Conservation (phyloP, 1,140 invertebrate genomes). For the Cylas formicarius region DNA sequence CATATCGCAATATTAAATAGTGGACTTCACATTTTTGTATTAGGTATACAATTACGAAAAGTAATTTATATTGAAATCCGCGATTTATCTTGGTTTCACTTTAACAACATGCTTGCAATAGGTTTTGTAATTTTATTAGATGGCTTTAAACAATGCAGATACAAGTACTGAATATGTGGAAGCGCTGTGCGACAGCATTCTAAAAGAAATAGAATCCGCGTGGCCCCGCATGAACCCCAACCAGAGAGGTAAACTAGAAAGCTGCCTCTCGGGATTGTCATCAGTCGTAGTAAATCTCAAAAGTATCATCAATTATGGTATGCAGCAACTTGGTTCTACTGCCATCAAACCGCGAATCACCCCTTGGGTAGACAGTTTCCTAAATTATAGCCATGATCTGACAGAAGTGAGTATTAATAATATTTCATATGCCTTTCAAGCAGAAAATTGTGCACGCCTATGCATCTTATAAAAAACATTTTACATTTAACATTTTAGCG, state of each 20-base stretch:
- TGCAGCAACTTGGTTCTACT: conserved; percentile 73
- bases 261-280: conserved; percentile 69
- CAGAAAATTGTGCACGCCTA: too few relatives aligned
- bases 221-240: conserved; percentile 55
- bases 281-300: conserved; percentile 67
- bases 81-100: too few relatives aligned
- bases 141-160: conserved; percentile 91
- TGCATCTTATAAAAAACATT: too few relatives aligned
- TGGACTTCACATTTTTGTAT: not conserved
- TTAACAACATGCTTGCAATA: too few relatives aligned
- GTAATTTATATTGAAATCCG: not conserved
- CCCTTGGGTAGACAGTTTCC: conserved; percentile 79
- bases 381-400: conserved; percentile 69
- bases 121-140: conserved; percentile 51
- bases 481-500: too few relatives aligned
- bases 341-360: conserved; percentile 82
- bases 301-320: conserved; percentile 74
- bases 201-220: conserved; percentile 58
- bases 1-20: too few relatives aligned
- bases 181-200: conserved; percentile 65
- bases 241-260: conserved; percentile 65
- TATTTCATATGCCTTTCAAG: too few relatives aligned
- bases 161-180: conserved; percentile 84
- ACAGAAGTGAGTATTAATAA: conserved; percentile 57
- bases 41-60: not conserved